Evolutionary conservation across 2,888 invertebrate species (phyloP).

Genomic region (Conistra vaccinii): DNA sequence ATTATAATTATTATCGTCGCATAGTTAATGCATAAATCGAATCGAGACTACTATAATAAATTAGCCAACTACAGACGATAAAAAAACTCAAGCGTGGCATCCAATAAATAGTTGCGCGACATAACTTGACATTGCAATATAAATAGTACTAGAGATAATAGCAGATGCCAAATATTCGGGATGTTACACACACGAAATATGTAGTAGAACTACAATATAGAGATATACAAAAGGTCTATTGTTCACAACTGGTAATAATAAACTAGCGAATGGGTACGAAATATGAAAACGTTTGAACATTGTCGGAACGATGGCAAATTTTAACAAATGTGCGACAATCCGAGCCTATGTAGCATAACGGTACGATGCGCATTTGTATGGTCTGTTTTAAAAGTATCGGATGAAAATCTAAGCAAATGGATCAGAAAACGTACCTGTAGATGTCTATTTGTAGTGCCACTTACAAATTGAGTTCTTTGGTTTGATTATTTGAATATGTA

Average conservation of each 20-base stretch:
- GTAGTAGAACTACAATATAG: background rate
- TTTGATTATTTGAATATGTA: background rate
- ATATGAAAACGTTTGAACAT: background rate
- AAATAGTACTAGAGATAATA: slow-evolving; percentile 34
- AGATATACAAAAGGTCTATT: slow-evolving; percentile 11
- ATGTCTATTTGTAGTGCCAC: background rate
- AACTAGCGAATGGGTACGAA: background rate
- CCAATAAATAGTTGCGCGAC: slow-evolving; percentile 32
- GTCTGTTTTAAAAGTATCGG: background rate
- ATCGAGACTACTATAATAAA: slow-evolving; percentile 8
- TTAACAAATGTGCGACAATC: background rate
- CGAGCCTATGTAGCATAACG: background rate
- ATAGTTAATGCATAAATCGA: background rate
- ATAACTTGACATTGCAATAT: slow-evolving; percentile 43
- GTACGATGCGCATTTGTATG: background rate
- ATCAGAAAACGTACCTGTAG: background rate
- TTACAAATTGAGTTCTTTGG: background rate
- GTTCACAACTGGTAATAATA: background rate
- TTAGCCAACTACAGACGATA: background rate
- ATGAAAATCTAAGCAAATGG: background rate
- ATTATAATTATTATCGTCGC: background rate
- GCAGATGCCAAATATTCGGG: slow-evolving; percentile 50
- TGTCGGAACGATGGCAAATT: background rate
- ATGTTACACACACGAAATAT: slow-evolving; percentile 23
- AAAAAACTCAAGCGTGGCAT: background rate